Evolutionary conservation across 1,140 invertebrate species (phyloP).

Genomic region (Reticulitermes speratus): DNA sequence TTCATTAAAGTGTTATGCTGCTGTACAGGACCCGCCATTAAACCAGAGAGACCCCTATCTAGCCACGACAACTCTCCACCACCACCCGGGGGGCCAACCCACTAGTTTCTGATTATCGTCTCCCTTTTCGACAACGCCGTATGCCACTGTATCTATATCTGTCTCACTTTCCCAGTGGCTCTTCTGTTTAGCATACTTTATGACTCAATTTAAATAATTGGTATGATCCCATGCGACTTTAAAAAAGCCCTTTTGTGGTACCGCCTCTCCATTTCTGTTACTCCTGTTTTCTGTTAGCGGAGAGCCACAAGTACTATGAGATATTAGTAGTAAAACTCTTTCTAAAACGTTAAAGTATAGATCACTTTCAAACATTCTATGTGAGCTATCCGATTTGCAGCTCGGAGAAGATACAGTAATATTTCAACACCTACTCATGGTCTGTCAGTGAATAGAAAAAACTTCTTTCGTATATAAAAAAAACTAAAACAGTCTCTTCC

Average conservation of each 20-base stretch:
- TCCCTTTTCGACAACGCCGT: background rate
- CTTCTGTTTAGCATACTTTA: constrained; percentile 19
- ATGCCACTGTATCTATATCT: background rate
- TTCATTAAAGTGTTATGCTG: background rate
- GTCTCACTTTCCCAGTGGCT: background rate
- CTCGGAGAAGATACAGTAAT: too few relatives aligned
- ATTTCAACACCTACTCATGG: too few relatives aligned
- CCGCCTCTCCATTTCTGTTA: background rate
- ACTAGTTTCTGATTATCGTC: background rate
- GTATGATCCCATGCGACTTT: background rate
- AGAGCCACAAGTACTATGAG: background rate
- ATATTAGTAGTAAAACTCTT: background rate
- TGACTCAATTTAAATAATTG: constrained; percentile 17
- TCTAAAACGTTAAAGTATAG: background rate
- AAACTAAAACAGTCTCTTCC: too few relatives aligned
- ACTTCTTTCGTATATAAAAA: too few relatives aligned
- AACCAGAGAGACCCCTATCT: background rate
- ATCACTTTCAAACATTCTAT: too few relatives aligned
- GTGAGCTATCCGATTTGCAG: too few relatives aligned
- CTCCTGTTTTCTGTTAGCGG: background rate
- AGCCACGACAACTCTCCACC: background rate
- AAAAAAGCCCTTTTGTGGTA: background rate
- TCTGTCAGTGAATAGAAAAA: too few relatives aligned
- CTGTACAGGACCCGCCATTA: background rate
- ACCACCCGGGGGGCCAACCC: background rate